Conservation (phyloP, 2,797 vertebrate genomes). For the Allobates femoralis region DNA sequence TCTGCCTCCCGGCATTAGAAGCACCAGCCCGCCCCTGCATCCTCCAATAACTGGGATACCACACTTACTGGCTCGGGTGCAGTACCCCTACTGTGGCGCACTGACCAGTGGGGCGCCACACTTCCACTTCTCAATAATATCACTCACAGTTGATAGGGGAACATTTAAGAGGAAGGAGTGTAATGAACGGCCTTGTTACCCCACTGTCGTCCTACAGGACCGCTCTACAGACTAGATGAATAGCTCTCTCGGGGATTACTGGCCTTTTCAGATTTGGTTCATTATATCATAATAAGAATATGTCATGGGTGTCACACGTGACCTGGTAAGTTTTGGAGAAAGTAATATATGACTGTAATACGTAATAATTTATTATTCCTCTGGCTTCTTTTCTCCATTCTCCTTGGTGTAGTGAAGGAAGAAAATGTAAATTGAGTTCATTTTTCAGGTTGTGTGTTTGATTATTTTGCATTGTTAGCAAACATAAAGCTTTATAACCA, state of each 20-base stretch:
- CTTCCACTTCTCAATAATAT: no score
- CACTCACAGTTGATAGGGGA: no score
- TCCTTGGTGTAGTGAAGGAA: not conserved
- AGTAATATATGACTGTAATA: conserved; percentile 31
- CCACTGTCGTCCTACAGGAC: no score
- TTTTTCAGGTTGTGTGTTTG: conserved; percentile 47
- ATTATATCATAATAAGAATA: not conserved
- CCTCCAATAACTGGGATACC: no score
- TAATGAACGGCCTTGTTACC: no score
- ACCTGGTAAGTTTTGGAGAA: not conserved
- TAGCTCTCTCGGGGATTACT: not conserved
- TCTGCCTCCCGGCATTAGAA: no score
- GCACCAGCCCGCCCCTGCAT: no score
- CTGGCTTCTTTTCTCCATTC: not conserved
- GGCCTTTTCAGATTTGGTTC: not conserved
- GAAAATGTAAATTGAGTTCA: conserved; percentile 51
- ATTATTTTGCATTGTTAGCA: conserved; percentile 32
- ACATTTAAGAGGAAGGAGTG: no score
- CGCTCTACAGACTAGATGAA: not conserved
- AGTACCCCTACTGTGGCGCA: no score
- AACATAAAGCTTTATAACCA: conserved; percentile 29
- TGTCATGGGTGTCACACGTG: not conserved
- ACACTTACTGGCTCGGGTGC: no score
- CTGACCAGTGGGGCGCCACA: no score
- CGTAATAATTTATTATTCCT: conserved; percentile 29